Base-by-base conservation (phyloP, 2,888 invertebrate genomes). In the Neria commutata region DNA sequence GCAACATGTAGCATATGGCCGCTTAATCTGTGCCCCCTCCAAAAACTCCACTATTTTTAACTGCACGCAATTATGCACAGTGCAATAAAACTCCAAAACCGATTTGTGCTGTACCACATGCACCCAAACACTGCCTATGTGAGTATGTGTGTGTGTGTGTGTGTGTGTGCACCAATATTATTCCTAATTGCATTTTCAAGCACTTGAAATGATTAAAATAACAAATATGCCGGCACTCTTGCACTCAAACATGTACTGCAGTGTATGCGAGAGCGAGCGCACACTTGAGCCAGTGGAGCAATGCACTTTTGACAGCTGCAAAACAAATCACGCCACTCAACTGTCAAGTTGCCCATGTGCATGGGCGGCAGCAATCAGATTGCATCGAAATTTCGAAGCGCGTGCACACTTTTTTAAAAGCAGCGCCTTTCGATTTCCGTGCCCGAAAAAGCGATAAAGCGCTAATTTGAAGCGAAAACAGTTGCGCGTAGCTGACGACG, bases 141-240 rank as follows among this genome's bases (percentile, higher is more conserved):
- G 34, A 34, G 34, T 11, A 16, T 34, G 34, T 34, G 34, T 34
- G 34, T 34, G 34, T 34, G 5, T n/a, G n/a, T n/a, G n/a, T n/a
- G n/a, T 34, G 34, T 34, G 16, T 42, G 17, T 25, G 19, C 26
- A 17, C 48, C 29, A 48, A 16, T 29, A 6, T 45, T 29, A 33
- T 21, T 26, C 47, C 49, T 5, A 40, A 40, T 34, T 25, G 47
- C 52, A 45, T 37, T 50, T 49, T 54, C 59, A 47, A 61, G 57
- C 63, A 63, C 61, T 63, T 63, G 61, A 61, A 63, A 40, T 40
- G 19, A 61, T 64, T 58, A 51, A 59, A 55, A 60, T 60, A 64
- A 64, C 56, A 51, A 52, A 48, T n/a, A 42, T 42, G 21, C 42
- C n/a, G 14, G 6, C 4, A 37, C 4, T 11, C 57, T 49, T 47